phyloP scores from a whole-genome alignment of 2,113 vertebrate species.

The Zosterops lateralis region DNA sequence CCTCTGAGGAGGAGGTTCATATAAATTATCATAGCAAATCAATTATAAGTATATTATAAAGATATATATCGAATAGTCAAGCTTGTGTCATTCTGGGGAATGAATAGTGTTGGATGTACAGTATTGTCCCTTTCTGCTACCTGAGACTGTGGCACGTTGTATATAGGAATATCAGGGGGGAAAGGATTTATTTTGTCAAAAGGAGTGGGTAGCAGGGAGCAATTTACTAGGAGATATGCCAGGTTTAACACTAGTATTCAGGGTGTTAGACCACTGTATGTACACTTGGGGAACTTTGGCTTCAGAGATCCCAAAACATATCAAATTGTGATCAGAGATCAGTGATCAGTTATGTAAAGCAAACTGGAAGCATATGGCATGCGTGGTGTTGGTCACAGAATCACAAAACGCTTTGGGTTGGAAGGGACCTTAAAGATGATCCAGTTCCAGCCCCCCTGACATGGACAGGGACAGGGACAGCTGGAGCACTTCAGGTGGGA shows the following conservation, averaged over 20 bases:
- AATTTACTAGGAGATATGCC: neutral
- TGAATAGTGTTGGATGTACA: neutral
- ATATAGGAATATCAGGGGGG: neutral
- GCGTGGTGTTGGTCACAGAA: neutral
- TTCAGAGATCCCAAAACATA: neutral
- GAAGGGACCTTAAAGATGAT: neutral
- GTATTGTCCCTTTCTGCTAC: neutral
- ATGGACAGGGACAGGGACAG: neutral
- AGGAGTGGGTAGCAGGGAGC: fast-evolving
- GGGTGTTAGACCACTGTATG: neutral
- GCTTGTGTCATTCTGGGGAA: neutral
- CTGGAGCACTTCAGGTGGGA: neutral
- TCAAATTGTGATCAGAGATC: neutral
- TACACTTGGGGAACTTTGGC: neutral
- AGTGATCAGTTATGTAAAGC: neutral
- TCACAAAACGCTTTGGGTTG: neutral
- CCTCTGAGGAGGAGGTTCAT: neutral
- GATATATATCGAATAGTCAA: neutral
- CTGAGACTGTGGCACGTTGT: neutral
- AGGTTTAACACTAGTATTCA: neutral
- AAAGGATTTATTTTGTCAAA: neutral
- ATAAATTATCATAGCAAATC: neutral
- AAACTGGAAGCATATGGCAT: neutral
- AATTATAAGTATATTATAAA: neutral
- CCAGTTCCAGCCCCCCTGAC: neutral